These are phyloP conservation scores for Ptychoptera contaminata DNA, from an alignment of 2,888 invertebrate genomes.

Conservation along the genomic window DNA sequence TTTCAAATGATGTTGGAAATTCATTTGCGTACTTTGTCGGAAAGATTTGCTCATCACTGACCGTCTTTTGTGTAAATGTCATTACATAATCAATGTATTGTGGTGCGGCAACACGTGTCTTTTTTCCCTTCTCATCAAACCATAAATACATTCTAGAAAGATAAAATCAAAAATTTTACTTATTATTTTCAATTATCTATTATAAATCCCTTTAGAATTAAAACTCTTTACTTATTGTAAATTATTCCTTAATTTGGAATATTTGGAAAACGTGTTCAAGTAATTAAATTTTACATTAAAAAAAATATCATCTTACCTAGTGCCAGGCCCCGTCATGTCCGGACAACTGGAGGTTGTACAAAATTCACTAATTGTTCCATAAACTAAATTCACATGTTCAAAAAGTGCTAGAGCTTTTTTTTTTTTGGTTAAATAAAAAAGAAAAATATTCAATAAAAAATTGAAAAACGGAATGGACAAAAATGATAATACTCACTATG, in stretches of 20 bases:
- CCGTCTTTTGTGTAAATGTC: constrained; percentile 93
- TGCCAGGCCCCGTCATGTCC: constrained; percentile 93
- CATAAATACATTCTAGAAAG: constrained; percentile 79
- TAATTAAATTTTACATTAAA: background rate
- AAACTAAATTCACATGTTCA: constrained; percentile 96
- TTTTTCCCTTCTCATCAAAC: constrained; percentile 98
- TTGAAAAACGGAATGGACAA: background rate
- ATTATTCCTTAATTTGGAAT: background rate
- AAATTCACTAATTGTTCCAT: constrained; percentile 97
- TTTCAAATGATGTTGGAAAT: constrained; percentile 89
- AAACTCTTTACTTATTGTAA: too few species aligned
- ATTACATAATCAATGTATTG: constrained; percentile 99
- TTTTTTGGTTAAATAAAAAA: background rate
- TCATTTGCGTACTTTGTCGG: constrained; percentile 95
- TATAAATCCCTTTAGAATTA: too few species aligned
- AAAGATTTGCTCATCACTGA: constrained; percentile 92
- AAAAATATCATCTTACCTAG: constrained; percentile 42
- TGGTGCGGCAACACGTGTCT: constrained; percentile 90
- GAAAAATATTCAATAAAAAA: background rate
- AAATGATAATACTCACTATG: constrained; percentile 59
- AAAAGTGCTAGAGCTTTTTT: constrained; percentile 80
- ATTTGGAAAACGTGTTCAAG: background rate
- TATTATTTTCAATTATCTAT: background rate
- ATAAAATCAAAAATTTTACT: constrained; percentile 10
- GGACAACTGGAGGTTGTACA: constrained; percentile 92